Conservation (phyloP, 2,113 vertebrate genomes). For the Rhadina sibilatrix region DNA sequence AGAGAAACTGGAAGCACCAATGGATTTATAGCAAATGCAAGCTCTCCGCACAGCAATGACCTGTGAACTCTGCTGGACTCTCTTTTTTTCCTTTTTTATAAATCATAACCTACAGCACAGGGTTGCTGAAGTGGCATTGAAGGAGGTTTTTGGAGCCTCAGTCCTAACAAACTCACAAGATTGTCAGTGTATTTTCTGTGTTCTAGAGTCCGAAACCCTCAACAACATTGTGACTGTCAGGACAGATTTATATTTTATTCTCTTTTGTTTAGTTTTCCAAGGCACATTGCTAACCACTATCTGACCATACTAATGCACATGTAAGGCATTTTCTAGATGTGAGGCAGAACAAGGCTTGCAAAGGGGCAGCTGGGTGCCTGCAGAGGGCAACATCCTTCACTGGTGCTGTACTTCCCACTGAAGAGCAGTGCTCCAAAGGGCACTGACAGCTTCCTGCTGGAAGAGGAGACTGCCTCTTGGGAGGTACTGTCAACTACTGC, state of each 20-base stretch:
- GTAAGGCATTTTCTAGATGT: neutral
- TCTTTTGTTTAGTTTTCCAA: neutral
- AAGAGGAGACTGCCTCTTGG: neutral
- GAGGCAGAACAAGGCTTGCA: constrained; percentile 4
- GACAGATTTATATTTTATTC: neutral
- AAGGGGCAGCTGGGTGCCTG: constrained; percentile 32
- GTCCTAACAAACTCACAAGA: neutral
- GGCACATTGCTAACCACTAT: constrained; percentile 64
- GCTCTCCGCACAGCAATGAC: neutral
- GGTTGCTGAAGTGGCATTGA: constrained; percentile 31
- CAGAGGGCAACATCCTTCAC: constrained; percentile 29
- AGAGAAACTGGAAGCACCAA: neutral
- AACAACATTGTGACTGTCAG: neutral
- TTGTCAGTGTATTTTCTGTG: neutral
- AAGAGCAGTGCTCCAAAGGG: constrained; percentile 41
- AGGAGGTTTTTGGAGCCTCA: neutral
- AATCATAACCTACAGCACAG: neutral
- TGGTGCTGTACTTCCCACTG: constrained; percentile 45
- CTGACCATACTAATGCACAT: constrained; percentile 46
- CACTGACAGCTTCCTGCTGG: constrained; percentile 24
- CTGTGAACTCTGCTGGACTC: constrained; percentile 23
- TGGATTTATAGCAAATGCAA: neutral
- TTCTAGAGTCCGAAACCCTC: neutral
- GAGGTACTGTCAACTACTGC: neutral
- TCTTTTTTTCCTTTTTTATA: neutral